These are phyloP conservation scores for Plumapathes pennacea DNA, from an alignment of 92 coral and sea anemone genomes.

Conservation along the genomic window DNA sequence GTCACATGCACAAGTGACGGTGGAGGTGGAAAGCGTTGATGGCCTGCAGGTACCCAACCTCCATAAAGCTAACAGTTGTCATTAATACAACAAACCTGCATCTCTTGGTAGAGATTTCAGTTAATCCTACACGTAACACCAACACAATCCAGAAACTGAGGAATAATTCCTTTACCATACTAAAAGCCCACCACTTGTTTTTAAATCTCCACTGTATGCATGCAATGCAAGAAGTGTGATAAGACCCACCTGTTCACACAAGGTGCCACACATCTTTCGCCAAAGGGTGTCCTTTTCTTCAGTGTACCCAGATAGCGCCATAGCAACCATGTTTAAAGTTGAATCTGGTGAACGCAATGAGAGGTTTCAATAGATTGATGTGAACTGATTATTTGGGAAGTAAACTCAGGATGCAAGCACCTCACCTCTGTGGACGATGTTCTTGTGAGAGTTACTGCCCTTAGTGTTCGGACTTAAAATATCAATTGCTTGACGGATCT, in stretches of 20 bases:
- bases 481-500: constrained; percentile 82
- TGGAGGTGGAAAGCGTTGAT: too few species aligned
- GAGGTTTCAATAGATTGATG: too few species aligned
- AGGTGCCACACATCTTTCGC: constrained; percentile 82
- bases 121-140: too few species aligned
- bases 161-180: neutral
- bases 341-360: constrained; percentile 61
- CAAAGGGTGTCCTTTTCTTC: constrained; percentile 86
- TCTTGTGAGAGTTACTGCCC: constrained; percentile 2
- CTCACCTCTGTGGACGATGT: constrained; percentile 34
- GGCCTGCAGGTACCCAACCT: too few species aligned
- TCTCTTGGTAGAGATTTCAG: too few species aligned
- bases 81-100: too few species aligned
- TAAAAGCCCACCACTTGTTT: neutral
- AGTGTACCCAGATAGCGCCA: constrained; percentile 98
- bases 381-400: neutral
- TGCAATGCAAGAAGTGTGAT: neutral
- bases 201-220: too few species aligned
- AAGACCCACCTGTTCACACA: constrained; percentile 70
- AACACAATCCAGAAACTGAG: too few species aligned
- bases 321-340: constrained; percentile 91
- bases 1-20: too few species aligned
- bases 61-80: too few species aligned
- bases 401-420: neutral
- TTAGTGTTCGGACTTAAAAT: constrained; percentile 74